phyloP scores from a whole-genome alignment of 2,797 vertebrate genomes.

The Sebastes cheni region DNA sequence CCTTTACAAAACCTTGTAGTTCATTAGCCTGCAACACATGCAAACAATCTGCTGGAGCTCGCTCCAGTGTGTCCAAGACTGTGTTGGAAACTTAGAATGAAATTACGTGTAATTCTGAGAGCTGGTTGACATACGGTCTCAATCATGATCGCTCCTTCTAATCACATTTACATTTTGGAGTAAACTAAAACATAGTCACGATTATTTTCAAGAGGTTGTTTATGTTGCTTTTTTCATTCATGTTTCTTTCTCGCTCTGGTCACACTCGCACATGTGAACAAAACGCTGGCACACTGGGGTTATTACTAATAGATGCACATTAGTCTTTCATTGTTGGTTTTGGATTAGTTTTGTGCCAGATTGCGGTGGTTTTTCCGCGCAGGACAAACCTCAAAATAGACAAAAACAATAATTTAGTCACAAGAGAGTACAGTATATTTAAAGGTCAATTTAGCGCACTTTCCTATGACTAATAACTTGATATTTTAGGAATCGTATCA shows the following conservation, averaged over 20 bases:
- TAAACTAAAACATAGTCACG: background rate
- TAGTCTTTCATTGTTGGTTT: constrained; percentile 1
- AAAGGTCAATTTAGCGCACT: background rate
- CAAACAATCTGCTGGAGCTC: constrained; percentile 47
- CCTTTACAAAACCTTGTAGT: constrained; percentile 22
- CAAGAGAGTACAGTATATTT: background rate
- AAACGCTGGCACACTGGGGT: background rate
- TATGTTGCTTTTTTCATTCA: background rate
- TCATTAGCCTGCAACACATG: constrained; percentile 47
- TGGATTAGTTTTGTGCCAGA: background rate
- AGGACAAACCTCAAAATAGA: background rate
- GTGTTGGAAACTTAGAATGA: constrained; percentile 18
- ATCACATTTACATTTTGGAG: constrained; percentile 17
- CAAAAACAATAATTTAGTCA: constrained; percentile 4
- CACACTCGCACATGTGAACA: background rate
- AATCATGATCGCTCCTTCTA: constrained; percentile 32
- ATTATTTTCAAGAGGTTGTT: constrained; percentile 5
- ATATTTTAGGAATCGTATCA: constrained; percentile 1
- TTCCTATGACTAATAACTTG: constrained; percentile 9
- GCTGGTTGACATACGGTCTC: constrained; percentile 43
- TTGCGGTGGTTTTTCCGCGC: background rate
- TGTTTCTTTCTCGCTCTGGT: background rate
- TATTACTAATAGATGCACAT: background rate
- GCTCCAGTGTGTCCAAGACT: background rate
- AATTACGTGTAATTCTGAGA: constrained; percentile 18